Conservation (phyloP, 2,113 vertebrate species). For the Toxotes chatareus region DNA sequence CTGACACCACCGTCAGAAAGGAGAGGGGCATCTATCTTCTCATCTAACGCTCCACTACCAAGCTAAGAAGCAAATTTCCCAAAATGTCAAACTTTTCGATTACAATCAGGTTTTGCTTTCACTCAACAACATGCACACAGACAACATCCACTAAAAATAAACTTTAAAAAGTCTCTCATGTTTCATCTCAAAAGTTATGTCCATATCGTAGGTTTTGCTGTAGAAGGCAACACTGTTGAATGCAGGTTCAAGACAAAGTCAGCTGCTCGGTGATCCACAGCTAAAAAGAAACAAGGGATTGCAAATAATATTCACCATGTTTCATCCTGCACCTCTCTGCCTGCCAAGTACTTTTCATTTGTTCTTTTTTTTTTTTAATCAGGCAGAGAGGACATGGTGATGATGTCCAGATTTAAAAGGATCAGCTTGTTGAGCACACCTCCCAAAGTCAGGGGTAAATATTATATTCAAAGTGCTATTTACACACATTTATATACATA, state of each 20-base stretch:
- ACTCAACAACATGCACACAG: conserved; percentile 63
- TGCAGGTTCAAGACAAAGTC: conserved; percentile 60
- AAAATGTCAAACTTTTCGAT: background rate
- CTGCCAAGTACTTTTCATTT: background rate
- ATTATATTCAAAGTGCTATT: conserved; percentile 62
- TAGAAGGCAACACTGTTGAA: conserved; percentile 73
- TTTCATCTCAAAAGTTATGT: no score
- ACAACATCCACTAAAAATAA: conserved; percentile 41
- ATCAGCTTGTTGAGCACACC: conserved; percentile 26
- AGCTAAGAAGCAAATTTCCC: background rate
- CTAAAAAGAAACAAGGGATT: conserved; percentile 28
- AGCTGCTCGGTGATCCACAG: conserved; percentile 49
- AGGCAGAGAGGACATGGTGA: conserved; percentile 49
- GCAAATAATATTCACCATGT: conserved; percentile 35
- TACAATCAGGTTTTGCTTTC: conserved; percentile 26
- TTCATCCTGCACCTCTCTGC: conserved; percentile 8
- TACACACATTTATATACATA: conserved; percentile 48
- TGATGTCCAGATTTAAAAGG: conserved; percentile 58
- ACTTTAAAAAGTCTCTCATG: conserved; percentile 19
- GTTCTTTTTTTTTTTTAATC: conserved; percentile 2
- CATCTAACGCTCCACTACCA: background rate
- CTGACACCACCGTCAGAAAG: background rate
- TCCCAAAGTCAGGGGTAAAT: conserved; percentile 12
- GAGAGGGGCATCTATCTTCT: background rate
- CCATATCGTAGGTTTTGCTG: conserved; percentile 29